Evolutionary conservation across 2,113 vertebrate genomes (phyloP).

Genomic region (Campylomormyrus tamandua): DNA sequence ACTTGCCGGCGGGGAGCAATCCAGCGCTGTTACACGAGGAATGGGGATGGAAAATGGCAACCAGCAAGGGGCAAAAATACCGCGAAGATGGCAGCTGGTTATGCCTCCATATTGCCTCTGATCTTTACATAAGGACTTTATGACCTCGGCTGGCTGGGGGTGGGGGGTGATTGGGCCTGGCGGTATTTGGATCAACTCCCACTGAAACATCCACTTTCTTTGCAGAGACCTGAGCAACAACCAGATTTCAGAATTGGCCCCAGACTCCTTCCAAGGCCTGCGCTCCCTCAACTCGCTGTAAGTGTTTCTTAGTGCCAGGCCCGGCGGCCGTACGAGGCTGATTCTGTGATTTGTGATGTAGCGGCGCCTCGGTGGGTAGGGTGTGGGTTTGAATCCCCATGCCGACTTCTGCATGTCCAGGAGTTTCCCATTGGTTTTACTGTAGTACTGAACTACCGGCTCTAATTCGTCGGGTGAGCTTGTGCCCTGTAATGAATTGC

Average conservation of each 20-base stretch:
- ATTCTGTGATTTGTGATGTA: not conserved
- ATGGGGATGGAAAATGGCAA: too few relatives aligned
- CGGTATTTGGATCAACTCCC: not conserved
- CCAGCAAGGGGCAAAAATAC: not conserved
- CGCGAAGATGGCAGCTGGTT: not conserved
- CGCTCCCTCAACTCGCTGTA: slow-evolving; percentile 97
- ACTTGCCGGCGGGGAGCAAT: not conserved
- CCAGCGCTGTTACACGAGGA: not conserved
- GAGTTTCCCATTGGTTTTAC: not conserved
- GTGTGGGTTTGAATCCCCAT: not conserved
- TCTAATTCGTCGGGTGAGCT: not conserved
- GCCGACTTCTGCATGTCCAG: not conserved
- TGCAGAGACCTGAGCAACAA: slow-evolving; percentile 96
- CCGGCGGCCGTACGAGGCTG: not conserved
- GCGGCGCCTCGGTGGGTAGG: not conserved
- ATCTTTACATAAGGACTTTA: not conserved
- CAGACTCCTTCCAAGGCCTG: slow-evolving; percentile 91
- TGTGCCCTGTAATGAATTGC: not conserved
- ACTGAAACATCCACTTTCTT: slow-evolving; percentile 19
- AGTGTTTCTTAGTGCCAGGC: slow-evolving; percentile 51
- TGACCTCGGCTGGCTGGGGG: not conserved
- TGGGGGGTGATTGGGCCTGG: not conserved
- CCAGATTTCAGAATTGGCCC: slow-evolving; percentile 91
- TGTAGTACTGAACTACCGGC: not conserved
- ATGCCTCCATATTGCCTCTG: not conserved